Evolutionary conservation across 2,888 invertebrate genomes (phyloP).

Genomic region (Eupeodes luniger): DNA sequence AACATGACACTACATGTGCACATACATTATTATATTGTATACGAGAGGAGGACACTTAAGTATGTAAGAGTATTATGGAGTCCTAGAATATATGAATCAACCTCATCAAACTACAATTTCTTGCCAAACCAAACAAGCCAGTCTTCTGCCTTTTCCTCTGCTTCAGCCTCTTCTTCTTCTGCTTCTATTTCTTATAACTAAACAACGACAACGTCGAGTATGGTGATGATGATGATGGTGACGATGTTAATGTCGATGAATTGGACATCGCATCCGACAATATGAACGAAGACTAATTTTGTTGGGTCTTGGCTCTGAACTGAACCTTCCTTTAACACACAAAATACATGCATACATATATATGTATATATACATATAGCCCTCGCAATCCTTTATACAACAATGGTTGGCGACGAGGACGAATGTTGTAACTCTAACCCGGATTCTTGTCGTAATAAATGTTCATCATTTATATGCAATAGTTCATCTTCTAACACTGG

Average conservation of each 20-base stretch:
- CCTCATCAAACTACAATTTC: slow-evolving; percentile 61
- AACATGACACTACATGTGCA: neutral
- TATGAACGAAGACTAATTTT: slow-evolving; percentile 64
- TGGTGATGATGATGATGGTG: slow-evolving; percentile 29
- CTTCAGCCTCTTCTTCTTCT: neutral
- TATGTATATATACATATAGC: too few species aligned
- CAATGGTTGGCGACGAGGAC: slow-evolving; percentile 33
- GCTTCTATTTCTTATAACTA: neutral
- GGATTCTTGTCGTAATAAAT: slow-evolving; percentile 73
- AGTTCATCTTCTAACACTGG: slow-evolving; percentile 71
- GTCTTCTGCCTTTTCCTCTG: neutral
- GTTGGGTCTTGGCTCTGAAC: slow-evolving; percentile 4
- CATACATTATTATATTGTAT: neutral
- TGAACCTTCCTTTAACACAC: slow-evolving; percentile 5
- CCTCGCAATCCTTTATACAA: slow-evolving; percentile 17
- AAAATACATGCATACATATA: neutral
- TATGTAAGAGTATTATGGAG: neutral
- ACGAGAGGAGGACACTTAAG: slow-evolving; percentile 14
- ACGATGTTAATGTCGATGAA: slow-evolving; percentile 60
- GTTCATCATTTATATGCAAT: slow-evolving; percentile 74
- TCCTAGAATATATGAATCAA: slow-evolving; percentile 27
- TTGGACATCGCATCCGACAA: slow-evolving; percentile 66
- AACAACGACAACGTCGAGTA: slow-evolving; percentile 29
- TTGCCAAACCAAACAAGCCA: slow-evolving; percentile 37
- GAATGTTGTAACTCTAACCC: slow-evolving; percentile 75